phyloP scores from a whole-genome alignment of 2,888 invertebrate species.

The Drosophila fulvimacula region DNA sequence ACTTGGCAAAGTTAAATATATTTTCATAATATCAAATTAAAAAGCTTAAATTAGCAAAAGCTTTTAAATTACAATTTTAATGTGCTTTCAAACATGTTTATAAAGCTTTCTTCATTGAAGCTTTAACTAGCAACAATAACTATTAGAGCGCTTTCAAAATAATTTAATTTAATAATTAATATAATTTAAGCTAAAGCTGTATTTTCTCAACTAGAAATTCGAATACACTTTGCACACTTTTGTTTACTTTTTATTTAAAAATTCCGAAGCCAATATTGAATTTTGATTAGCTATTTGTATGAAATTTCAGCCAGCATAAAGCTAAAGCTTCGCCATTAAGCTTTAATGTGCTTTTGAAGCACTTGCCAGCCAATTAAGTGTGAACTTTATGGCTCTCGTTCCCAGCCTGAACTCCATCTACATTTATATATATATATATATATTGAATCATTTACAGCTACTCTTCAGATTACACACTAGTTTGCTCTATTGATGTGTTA shows the following conservation, averaged over 20 bases:
- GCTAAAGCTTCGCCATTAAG: neutral
- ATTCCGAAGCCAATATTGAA: neutral
- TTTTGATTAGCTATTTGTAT: neutral
- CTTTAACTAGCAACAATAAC: too few species aligned
- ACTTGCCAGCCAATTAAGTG: neutral
- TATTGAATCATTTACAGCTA: neutral
- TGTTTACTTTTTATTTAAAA: too few species aligned
- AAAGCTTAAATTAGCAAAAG: too few species aligned
- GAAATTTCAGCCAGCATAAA: neutral
- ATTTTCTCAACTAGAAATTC: too few species aligned
- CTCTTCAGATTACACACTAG: neutral
- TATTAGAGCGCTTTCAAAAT: too few species aligned
- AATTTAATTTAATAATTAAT: too few species aligned
- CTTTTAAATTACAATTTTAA: too few species aligned
- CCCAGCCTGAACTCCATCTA: neutral
- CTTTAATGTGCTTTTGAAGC: slow-evolving; percentile 9
- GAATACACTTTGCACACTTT: too few species aligned
- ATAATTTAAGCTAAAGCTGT: too few species aligned
- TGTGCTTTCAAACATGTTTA: too few species aligned
- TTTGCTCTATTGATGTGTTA: slow-evolving; percentile 1
- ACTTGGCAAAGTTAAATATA: neutral
- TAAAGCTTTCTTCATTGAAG: too few species aligned
- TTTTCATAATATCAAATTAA: too few species aligned
- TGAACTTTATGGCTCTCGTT: neutral
- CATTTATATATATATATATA: neutral